phyloP scores from a whole-genome alignment of 2,113 vertebrate genomes.

The Sitta europaea region DNA sequence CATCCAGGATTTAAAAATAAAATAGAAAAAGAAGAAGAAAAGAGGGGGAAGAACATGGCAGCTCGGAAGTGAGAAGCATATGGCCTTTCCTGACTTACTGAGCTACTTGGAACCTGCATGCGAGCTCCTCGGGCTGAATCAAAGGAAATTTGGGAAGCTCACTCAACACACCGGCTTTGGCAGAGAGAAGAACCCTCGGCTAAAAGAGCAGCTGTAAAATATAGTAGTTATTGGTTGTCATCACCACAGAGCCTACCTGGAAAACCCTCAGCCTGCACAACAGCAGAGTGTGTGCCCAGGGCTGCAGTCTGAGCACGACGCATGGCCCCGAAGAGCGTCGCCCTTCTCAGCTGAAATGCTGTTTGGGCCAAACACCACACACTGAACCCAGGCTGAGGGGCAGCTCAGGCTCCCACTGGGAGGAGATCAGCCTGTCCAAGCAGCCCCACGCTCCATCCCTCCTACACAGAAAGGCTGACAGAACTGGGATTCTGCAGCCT shows the following conservation, averaged over 20 bases:
- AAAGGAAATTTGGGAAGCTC: not conserved
- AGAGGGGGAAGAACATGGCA: not conserved
- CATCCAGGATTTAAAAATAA: not conserved
- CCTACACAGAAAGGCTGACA: not conserved
- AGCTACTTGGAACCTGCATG: not conserved
- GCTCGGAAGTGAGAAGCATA: not conserved
- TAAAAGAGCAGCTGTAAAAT: not conserved
- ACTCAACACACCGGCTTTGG: not conserved
- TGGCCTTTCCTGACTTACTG: conserved; percentile 14
- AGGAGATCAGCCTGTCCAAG: not conserved
- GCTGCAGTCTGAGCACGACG: not conserved
- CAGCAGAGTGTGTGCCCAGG: not conserved
- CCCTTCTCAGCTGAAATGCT: not conserved
- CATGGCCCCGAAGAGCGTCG: not conserved
- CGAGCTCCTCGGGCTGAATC: not conserved
- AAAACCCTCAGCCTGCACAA: not conserved
- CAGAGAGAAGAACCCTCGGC: not conserved
- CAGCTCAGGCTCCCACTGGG: not conserved
- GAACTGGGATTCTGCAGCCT: not conserved
- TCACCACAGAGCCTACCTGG: not conserved
- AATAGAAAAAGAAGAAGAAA: not conserved
- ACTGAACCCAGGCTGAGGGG: not conserved
- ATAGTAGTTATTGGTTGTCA: not conserved
- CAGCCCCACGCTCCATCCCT: not conserved
- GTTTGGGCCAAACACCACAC: not conserved